Evolutionary conservation across 2,888 invertebrate genomes (phyloP).

Genomic region (Tinea semifulvella): DNA sequence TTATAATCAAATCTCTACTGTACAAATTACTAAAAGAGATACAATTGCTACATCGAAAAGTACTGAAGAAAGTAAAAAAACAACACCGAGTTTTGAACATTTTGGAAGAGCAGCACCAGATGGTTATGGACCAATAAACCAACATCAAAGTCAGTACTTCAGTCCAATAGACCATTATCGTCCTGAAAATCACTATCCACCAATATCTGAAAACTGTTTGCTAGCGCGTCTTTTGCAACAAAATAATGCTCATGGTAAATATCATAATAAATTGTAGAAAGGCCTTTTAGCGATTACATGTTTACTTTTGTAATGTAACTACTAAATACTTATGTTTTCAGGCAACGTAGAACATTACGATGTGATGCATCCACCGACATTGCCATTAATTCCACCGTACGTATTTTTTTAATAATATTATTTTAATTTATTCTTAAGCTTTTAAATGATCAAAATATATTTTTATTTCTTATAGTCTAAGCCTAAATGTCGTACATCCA

Average conservation of each 20-base stretch:
- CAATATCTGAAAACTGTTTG: conserved; percentile 36
- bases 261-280: too few relatives aligned
- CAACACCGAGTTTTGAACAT: conserved; percentile 4
- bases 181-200: conserved; percentile 17
- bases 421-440: background rate
- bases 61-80: background rate
- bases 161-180: background rate
- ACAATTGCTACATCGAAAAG: background rate
- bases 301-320: conserved; percentile 3
- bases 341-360: background rate
- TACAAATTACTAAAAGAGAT: conserved; percentile 1
- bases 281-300: too few relatives aligned
- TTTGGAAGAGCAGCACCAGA: conserved; percentile 4
- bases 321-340: conserved; percentile 8
- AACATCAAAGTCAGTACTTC: conserved; percentile 18
- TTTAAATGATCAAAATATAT: background rate
- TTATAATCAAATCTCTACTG: background rate
- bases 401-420: background rate
- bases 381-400: background rate
- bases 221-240: conserved; percentile 39
- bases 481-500: background rate
- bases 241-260: conserved; percentile 27
- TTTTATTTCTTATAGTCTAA: background rate
- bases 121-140: conserved; percentile 22
- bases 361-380: background rate